phyloP scores from a whole-genome alignment of 2,113 vertebrate genomes.

The Crotalus horridus region DNA sequence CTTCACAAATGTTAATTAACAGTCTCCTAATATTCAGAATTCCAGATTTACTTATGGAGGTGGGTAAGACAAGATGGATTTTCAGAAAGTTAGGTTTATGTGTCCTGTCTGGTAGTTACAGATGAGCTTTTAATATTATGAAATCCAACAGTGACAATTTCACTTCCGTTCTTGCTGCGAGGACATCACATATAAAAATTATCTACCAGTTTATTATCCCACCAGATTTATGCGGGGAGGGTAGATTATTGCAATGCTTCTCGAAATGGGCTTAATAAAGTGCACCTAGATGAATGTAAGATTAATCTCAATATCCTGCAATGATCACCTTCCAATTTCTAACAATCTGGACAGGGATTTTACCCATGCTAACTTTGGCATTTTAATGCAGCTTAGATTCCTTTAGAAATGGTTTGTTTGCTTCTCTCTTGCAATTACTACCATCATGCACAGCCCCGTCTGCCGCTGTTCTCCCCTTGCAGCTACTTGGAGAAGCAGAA shows the following conservation, averaged over 20 bases:
- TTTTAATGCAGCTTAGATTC: neutral
- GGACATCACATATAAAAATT: neutral
- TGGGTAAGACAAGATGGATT: neutral
- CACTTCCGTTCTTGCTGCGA: neutral
- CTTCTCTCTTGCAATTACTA: neutral
- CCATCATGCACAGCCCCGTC: neutral
- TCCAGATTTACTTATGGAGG: neutral
- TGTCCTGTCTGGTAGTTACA: neutral
- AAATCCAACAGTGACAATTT: neutral
- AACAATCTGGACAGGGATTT: neutral
- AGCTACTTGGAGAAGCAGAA: neutral
- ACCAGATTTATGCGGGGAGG: neutral
- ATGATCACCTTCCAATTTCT: neutral
- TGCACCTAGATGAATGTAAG: neutral
- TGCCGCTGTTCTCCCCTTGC: neutral
- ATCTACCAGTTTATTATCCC: neutral
- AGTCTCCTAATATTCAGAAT: neutral
- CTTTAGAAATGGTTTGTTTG: neutral
- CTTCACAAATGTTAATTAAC: neutral
- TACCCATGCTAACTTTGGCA: neutral
- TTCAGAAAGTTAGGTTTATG: neutral
- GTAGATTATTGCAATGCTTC: neutral
- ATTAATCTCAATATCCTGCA: neutral
- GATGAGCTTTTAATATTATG: neutral
- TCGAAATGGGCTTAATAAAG: neutral